Evolutionary conservation across 2,888 invertebrate species (phyloP).

Genomic region (Aelia acuminata): DNA sequence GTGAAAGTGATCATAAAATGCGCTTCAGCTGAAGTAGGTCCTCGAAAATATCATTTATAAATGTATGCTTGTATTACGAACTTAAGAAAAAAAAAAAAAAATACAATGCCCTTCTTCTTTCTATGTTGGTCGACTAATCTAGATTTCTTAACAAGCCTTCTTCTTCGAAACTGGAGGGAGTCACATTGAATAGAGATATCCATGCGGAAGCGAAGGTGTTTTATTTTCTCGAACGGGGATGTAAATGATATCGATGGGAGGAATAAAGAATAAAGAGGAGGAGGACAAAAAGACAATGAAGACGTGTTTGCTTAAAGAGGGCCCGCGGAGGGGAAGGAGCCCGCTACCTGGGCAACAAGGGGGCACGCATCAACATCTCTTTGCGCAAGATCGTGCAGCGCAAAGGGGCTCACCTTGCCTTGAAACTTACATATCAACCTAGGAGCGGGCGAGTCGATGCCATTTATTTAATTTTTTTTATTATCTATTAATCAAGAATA

Average conservation of each 20-base stretch:
- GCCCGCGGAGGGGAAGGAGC: not conserved
- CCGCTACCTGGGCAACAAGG: conserved; percentile 46
- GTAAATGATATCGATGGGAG: conserved; percentile 37
- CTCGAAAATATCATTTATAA: not conserved
- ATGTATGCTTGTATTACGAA: too few relatives aligned
- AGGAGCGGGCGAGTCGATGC: not conserved
- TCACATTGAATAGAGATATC: not conserved
- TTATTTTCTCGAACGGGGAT: conserved; percentile 9
- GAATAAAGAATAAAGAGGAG: conserved; percentile 30
- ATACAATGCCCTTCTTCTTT: not conserved
- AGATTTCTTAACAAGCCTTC: not conserved
- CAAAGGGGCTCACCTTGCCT: not conserved
- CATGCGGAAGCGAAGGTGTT: conserved; percentile 23
- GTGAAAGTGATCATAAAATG: too few relatives aligned
- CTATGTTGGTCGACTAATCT: not conserved
- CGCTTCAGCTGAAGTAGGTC: not conserved
- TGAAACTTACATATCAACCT: not conserved
- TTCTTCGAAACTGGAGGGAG: not conserved
- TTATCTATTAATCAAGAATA: too few relatives aligned
- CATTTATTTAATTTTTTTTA: too few relatives aligned
- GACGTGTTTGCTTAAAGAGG: conserved; percentile 37
- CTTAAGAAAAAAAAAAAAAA: not conserved
- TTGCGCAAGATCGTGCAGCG: not conserved
- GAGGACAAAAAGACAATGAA: conserved; percentile 28
- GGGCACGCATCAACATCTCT: not conserved